These are phyloP conservation scores for Brachionus rubens DNA, from an alignment of 1,140 invertebrate species.

Conservation along the genomic window DNA sequence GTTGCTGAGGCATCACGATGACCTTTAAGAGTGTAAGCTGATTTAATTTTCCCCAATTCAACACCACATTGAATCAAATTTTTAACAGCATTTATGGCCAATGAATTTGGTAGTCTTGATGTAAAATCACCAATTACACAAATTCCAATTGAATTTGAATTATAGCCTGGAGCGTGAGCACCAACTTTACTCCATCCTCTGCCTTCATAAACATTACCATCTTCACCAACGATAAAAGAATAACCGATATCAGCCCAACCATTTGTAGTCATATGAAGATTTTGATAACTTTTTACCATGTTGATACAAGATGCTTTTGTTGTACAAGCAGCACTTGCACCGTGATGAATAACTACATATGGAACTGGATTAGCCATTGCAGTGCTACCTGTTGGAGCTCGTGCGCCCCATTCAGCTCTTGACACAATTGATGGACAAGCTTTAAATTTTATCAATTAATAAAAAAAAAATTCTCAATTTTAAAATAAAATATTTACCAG, in stretches of 20 bases:
- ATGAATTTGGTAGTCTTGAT: constrained; percentile 48
- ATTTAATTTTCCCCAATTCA: constrained; percentile 47
- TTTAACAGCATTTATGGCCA: constrained; percentile 49
- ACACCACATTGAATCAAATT: constrained; percentile 51
- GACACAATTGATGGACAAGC: constrained; percentile 47
- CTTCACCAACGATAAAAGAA: constrained; percentile 51
- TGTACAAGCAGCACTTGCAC: constrained; percentile 49
- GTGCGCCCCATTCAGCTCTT: constrained; percentile 50
- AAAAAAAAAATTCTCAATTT: no score
- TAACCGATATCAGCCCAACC: constrained; percentile 52
- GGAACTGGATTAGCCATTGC: constrained; percentile 63
- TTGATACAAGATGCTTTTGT: constrained; percentile 48
- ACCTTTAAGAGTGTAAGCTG: constrained; percentile 50
- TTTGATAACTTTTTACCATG: constrained; percentile 64
- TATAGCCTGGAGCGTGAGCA: constrained; percentile 67
- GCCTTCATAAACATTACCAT: constrained; percentile 52
- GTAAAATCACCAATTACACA: constrained; percentile 67
- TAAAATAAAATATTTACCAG: no score
- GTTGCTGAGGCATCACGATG: constrained; percentile 49
- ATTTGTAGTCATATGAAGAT: constrained; percentile 68
- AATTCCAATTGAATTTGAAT: constrained; percentile 65
- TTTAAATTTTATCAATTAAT: neutral
- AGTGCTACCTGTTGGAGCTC: constrained; percentile 45
- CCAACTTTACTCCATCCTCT: constrained; percentile 61
- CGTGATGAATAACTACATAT: constrained; percentile 66